Conservation (phyloP, 2,888 invertebrate species). For the Ariolimax columbianus region DNA sequence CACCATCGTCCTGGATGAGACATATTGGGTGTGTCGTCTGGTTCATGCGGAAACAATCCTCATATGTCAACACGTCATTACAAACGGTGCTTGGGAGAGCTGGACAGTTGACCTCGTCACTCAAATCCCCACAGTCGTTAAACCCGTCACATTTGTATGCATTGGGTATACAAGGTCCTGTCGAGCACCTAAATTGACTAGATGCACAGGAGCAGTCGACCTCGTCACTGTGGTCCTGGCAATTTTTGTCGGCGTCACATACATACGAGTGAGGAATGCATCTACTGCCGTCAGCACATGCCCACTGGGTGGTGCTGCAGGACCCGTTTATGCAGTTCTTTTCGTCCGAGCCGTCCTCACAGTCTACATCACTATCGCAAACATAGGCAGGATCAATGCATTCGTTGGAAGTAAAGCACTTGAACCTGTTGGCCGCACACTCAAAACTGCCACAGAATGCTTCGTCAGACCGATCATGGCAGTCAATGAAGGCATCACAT, state of each 20-base stretch:
- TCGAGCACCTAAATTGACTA: slow-evolving; percentile 1
- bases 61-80: slow-evolving; percentile 3
- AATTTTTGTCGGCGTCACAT: slow-evolving; percentile 20
- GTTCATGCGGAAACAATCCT: slow-evolving; percentile 16
- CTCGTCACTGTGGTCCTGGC: slow-evolving; percentile 18
- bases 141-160: neutral
- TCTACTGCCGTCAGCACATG: neutral
- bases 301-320: neutral
- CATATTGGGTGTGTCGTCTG: too few species aligned
- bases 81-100: neutral
- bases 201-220: neutral
- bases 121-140: too few species aligned
- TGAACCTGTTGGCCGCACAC: too few species aligned
- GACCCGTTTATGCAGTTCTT: neutral
- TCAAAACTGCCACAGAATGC: too few species aligned
- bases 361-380: slow-evolving; percentile 5
- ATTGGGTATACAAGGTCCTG: slow-evolving; percentile 3
- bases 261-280: neutral
- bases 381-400: neutral
- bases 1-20: too few species aligned
- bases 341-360: slow-evolving; percentile 25
- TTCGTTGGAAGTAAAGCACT: neutral
- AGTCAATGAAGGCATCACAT: slow-evolving; percentile 1
- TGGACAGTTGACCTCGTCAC: slow-evolving; percentile 22
- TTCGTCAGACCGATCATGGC: slow-evolving; percentile 11